Evolutionary conservation across 2,888 invertebrate species (phyloP).

Genomic region (Agriotes lineatus): DNA sequence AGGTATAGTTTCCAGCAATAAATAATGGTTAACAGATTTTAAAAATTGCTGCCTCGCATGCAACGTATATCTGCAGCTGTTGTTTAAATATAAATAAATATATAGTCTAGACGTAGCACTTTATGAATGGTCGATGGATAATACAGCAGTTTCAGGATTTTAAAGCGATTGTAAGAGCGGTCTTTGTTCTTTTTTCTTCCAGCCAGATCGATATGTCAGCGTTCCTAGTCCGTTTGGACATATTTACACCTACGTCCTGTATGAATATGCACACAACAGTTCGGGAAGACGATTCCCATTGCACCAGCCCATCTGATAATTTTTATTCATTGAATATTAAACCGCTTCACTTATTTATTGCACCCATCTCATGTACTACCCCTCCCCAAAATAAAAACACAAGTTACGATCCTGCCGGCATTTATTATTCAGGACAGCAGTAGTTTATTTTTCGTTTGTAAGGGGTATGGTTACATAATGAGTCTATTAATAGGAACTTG

Average conservation of each 20-base stretch:
- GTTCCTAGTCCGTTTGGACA: slow-evolving; percentile 22
- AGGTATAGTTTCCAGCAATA: slow-evolving; percentile 40
- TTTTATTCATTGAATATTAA: too few relatives aligned
- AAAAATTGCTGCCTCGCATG: slow-evolving; percentile 39
- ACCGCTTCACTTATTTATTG: too few relatives aligned
- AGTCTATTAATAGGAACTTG: too few relatives aligned
- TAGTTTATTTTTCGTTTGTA: too few relatives aligned
- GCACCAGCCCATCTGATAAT: too few relatives aligned
- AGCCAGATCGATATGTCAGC: slow-evolving; percentile 30
- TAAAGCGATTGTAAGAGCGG: slow-evolving; percentile 30
- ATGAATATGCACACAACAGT: slow-evolving; percentile 26
- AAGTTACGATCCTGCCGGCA: too few relatives aligned
- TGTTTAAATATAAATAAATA: slow-evolving; percentile 27
- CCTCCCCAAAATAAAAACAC: too few relatives aligned
- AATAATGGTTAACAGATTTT: slow-evolving; percentile 43
- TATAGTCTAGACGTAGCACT: slow-evolving; percentile 8
- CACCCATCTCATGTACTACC: too few relatives aligned
- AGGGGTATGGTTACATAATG: too few relatives aligned
- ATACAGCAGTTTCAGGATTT: slow-evolving; percentile 23
- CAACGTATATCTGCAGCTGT: slow-evolving; percentile 31
- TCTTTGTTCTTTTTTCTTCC: slow-evolving; percentile 15
- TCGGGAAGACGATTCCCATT: too few relatives aligned
- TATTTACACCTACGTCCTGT: slow-evolving; percentile 28
- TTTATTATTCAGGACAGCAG: too few relatives aligned
- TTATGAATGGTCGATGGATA: slow-evolving; percentile 20